These are phyloP conservation scores for Theocolax elegans DNA, from an alignment of 1,140 invertebrate species.

Conservation along the genomic window DNA sequence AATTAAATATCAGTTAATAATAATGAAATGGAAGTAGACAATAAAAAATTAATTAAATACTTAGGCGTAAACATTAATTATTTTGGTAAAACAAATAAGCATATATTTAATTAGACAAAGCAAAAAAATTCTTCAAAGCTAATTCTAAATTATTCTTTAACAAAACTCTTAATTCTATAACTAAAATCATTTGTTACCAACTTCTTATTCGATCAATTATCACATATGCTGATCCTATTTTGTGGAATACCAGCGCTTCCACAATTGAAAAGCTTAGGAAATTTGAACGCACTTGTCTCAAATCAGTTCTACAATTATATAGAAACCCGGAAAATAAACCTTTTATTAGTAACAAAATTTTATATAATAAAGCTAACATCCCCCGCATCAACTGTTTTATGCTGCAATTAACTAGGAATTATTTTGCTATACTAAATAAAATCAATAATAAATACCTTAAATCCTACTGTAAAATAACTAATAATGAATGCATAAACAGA, in stretches of 20 bases:
- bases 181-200: no score
- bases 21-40: not conserved
- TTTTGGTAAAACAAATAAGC: no score
- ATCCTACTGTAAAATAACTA: not conserved
- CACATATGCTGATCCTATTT: no score
- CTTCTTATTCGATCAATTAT: no score
- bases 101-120: no score
- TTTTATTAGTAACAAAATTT: not conserved
- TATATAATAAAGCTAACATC: not conserved
- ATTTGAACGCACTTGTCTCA: not conserved
- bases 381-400: not conserved
- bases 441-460: conserved; percentile 3
- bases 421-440: not conserved
- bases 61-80: no score
- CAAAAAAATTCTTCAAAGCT: no score
- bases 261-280: not conserved
- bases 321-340: not conserved
- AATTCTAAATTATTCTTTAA: no score
- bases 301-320: not conserved
- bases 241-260: no score
- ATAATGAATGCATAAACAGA: no score
- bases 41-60: not conserved
- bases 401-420: not conserved
- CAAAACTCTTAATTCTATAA: no score
- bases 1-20: no score